Evolutionary conservation across 2,113 vertebrate genomes (phyloP), one percentile per base, ranked within the genome.

Genomic region (Larimichthys crocea): DNA sequence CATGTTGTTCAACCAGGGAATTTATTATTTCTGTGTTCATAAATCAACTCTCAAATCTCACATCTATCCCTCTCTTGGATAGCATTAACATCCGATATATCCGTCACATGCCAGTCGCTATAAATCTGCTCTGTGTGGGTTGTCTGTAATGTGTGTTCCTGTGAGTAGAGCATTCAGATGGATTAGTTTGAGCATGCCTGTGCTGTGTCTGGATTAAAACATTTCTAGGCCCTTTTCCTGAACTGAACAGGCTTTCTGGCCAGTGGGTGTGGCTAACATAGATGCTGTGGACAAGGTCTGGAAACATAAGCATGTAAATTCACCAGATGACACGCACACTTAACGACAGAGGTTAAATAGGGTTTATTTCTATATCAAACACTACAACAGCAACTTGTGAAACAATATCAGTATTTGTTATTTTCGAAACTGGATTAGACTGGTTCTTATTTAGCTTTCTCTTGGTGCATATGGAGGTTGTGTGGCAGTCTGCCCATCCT

Each of bases 191-290:
- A 90, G 80, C 79, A 82, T 2, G 82, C 80, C 82, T 69, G 87
- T 74, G 82, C 85, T 79, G 24, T 31, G 73, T 85, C 74, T 84
- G 90, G 91, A 93, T 93, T 93, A 93, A 89, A 94, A 86, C 87
- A 87, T 91, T 85, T 92, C 90, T 17, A 79, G 84, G 64, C 69
- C 63, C 57, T 86, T 92, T 92, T 88, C 72, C 72, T 20, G 59
- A 77, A 76, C 70, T 53, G 35, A 57, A 62, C 56, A 72, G 64
- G 69, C 64, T 72, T 79, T 74, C 31, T 85, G 81, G 26, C 76
- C 49, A 63, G 46, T 42, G 65, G 82, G 75, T 0, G 79, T 63
- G 71, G 76, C 31, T 74, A 72, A 70, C 60, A 53, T 61, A 64
- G 76, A 44, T 49, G 50, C 35, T 63, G 73, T 4, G 2, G 80